Percentiles rank a stretch among this genome's conserved stretches.
phyloP scores from a whole-genome alignment of 2,888 invertebrate species.

The Phymatocera aterrima region DNA sequence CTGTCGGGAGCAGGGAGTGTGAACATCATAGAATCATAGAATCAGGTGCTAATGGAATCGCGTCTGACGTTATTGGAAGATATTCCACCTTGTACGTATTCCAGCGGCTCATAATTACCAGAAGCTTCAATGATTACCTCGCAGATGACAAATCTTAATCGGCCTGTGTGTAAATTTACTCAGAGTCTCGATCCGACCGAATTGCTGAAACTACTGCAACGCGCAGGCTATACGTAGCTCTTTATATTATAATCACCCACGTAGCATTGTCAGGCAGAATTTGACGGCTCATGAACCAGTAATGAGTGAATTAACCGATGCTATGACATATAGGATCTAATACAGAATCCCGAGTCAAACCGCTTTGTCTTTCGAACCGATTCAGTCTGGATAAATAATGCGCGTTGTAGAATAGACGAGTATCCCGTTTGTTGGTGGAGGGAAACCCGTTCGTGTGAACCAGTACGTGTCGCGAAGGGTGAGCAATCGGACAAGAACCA shows the following conservation, averaged over 20 bases:
- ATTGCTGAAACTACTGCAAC: neutral
- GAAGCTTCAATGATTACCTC: neutral
- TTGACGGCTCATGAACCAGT: neutral
- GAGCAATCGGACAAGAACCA: constrained; percentile 23
- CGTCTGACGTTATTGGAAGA: neutral
- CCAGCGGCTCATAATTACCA: neutral
- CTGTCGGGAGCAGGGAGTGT: neutral
- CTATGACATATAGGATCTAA: no score
- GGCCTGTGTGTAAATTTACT: neutral
- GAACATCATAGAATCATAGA: neutral
- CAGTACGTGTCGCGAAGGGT: constrained; percentile 11
- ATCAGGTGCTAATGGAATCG: neutral
- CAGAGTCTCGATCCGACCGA: no score
- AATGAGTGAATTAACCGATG: neutral
- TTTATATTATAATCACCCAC: neutral
- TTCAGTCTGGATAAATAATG: neutral
- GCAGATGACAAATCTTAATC: neutral
- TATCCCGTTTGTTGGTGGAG: neutral
- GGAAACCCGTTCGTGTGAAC: neutral
- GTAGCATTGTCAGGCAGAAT: neutral
- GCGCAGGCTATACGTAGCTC: neutral
- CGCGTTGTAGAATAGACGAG: neutral
- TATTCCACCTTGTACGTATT: neutral
- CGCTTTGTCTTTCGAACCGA: neutral
- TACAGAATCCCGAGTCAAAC: neutral